Conservation (phyloP, 2,113 vertebrate species). For the Tragelaphus imberbis region DNA sequence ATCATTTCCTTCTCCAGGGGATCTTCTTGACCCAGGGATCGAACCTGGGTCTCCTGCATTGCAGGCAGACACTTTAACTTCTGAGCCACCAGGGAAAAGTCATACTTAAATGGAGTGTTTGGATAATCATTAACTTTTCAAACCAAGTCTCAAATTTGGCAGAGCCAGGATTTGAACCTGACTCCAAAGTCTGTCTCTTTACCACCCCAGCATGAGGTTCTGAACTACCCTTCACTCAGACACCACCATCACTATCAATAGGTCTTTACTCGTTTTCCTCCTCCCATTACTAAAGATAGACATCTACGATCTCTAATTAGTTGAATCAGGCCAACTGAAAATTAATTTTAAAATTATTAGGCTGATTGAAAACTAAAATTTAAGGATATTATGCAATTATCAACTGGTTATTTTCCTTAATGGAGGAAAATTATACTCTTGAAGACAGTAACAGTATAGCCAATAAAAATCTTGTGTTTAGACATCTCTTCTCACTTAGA, state of each 20-base stretch:
- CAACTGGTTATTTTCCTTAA: slow-evolving; percentile 30
- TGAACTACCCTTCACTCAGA: neutral
- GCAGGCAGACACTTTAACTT: too few relatives aligned
- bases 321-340: neutral
- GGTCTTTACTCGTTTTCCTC: neutral
- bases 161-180: neutral
- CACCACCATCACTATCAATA: neutral
- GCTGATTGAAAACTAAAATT: slow-evolving; percentile 17
- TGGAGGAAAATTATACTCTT: neutral
- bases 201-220: neutral
- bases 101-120: neutral
- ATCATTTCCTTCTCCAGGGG: too few relatives aligned
- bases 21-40: too few relatives aligned
- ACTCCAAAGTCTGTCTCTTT: neutral
- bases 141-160: slow-evolving; percentile 1
- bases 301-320: neutral
- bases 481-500: neutral
- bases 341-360: neutral
- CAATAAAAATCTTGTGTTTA: neutral
- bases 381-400: slow-evolving; percentile 1
- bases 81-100: neutral
- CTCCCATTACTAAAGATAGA: neutral
- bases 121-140: neutral
- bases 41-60: too few relatives aligned
- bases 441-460: slow-evolving; percentile 3